Evolutionary conservation across 2,888 invertebrate genomes (phyloP).

Genomic region (Phania funesta): DNA sequence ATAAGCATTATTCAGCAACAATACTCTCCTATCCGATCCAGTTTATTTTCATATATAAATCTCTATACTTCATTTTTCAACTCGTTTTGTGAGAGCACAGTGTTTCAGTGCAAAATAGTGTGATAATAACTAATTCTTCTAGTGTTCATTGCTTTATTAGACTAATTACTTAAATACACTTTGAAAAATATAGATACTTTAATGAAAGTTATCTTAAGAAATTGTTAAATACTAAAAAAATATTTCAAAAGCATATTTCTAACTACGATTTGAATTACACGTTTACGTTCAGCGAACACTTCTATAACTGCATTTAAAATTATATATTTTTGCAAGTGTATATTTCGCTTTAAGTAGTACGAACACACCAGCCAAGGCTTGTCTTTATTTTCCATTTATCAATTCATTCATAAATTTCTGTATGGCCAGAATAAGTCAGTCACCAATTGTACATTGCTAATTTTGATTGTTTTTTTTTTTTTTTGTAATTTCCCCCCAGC

Average conservation of each 20-base stretch:
- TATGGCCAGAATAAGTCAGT: conserved; percentile 27
- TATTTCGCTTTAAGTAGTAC: not conserved
- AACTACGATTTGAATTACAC: too few relatives aligned
- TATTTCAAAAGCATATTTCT: too few relatives aligned
- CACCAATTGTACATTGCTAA: conserved; percentile 38
- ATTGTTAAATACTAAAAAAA: too few relatives aligned
- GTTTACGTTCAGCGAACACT: too few relatives aligned
- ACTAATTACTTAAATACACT: conserved; percentile 49
- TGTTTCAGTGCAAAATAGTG: not conserved
- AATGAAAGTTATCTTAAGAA: too few relatives aligned
- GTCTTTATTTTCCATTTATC: conserved; percentile 27
- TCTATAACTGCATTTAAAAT: too few relatives aligned
- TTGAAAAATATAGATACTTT: not conserved
- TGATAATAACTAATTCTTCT: conserved; percentile 32
- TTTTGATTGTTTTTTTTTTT: conserved; percentile 46
- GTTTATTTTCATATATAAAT: too few relatives aligned
- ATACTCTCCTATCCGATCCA: too few relatives aligned
- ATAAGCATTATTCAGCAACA: too few relatives aligned
- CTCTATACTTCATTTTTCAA: too few relatives aligned
- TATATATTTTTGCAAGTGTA: conserved; percentile 30
- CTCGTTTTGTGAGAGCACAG: not conserved
- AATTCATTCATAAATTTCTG: conserved; percentile 60
- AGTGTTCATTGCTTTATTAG: conserved; percentile 38
- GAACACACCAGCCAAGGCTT: not conserved
- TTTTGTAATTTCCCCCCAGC: not conserved